Evolutionary conservation across 2,113 vertebrate genomes (phyloP).

Genomic region (Notechis scutatus): DNA sequence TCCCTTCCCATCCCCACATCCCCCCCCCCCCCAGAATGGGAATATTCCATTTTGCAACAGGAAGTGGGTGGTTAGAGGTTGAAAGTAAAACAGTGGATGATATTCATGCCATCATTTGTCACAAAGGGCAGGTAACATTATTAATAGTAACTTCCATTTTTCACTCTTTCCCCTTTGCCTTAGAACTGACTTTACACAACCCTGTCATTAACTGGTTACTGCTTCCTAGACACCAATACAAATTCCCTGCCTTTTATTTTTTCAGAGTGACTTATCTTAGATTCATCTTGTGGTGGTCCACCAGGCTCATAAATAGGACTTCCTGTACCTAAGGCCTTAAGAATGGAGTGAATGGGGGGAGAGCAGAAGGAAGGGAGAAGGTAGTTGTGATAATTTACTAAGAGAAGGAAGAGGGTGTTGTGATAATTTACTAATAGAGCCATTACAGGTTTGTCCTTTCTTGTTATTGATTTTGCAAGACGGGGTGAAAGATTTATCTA

Average conservation of each 20-base stretch:
- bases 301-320: not conserved
- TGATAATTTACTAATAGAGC: not conserved
- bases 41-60: not conserved
- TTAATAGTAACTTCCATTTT: not conserved
- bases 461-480: too few relatives aligned
- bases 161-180: not conserved
- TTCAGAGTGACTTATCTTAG: not conserved
- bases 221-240: not conserved
- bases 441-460: not conserved
- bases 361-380: not conserved
- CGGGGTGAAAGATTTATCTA: not conserved
- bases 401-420: not conserved
- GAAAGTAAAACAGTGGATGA: not conserved
- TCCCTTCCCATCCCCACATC: not conserved
- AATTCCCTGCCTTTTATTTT: not conserved
- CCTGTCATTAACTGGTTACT: not conserved
- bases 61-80: not conserved
- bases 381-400: not conserved
- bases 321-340: not conserved
- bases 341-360: not conserved
- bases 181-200: not conserved
- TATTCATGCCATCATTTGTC: not conserved
- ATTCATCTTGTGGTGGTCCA: not conserved
- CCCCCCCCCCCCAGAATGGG: not conserved
- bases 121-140: not conserved